These are phyloP conservation scores for Amblyjoppa proteus DNA, from an alignment of 2,888 invertebrate species.

Conservation along the genomic window DNA sequence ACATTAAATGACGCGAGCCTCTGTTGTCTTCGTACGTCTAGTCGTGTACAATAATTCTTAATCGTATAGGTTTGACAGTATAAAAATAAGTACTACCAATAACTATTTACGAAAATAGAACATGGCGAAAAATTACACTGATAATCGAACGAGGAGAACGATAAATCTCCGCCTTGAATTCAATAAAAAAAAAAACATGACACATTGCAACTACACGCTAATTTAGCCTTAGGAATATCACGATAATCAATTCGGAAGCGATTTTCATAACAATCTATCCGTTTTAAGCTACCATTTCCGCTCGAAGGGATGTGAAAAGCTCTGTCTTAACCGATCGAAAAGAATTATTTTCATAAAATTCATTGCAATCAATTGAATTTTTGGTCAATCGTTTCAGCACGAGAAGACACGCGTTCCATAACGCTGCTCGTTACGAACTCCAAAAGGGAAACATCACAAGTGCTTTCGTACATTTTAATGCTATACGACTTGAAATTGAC, in stretches of 20 bases:
- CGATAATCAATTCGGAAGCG: constrained; percentile 55
- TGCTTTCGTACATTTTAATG: background rate
- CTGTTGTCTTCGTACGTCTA: constrained; percentile 36
- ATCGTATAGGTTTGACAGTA: background rate
- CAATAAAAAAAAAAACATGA: constrained; percentile 36
- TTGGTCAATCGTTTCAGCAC: background rate
- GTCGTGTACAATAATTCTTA: constrained; percentile 25
- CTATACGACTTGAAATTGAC: background rate
- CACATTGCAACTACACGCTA: constrained; percentile 45
- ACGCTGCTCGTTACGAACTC: background rate
- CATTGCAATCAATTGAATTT: background rate
- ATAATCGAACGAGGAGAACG: constrained; percentile 2
- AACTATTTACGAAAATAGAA: constrained; percentile 14
- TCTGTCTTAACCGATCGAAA: background rate
- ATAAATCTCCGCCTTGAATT: background rate
- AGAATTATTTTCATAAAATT: background rate
- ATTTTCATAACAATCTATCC: constrained; percentile 39
- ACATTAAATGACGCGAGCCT: constrained; percentile 63
- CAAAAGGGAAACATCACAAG: background rate
- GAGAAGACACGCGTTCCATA: background rate
- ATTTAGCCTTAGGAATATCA: constrained; percentile 48
- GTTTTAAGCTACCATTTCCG: constrained; percentile 28
- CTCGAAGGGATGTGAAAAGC: background rate
- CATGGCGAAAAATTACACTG: constrained; percentile 20
- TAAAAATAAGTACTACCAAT: constrained; percentile 38